A percentile compares a stretch with the other conserved stretches of the same genome.
These are phyloP conservation scores for Picathartes gymnocephalus DNA, from an alignment of 2,113 vertebrate species.

Conservation along the genomic window DNA sequence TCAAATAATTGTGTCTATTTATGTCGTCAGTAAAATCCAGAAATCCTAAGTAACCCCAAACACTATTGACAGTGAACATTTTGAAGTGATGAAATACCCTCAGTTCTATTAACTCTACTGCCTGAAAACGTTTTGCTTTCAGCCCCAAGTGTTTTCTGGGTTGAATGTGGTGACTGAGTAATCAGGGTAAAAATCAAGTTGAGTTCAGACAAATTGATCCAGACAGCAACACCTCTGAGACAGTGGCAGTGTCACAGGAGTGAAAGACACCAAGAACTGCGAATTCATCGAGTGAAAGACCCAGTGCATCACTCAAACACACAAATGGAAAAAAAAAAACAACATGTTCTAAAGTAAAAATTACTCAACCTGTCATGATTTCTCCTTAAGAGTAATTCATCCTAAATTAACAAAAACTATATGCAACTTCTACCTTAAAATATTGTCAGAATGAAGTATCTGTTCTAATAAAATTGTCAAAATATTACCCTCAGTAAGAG, in stretches of 20 bases:
- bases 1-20: background rate
- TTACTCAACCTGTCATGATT: background rate
- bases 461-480: background rate
- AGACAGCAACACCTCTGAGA: background rate
- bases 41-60: background rate
- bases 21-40: background rate
- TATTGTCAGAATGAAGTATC: background rate
- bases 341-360: background rate
- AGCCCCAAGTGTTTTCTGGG: background rate
- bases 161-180: background rate
- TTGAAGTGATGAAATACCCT: background rate
- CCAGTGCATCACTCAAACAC: background rate
- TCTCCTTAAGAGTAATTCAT: background rate
- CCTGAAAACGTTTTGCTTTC: background rate
- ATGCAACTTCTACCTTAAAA: background rate
- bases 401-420: background rate
- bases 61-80: background rate
- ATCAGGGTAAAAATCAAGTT: background rate
- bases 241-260: background rate
- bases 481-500: background rate
- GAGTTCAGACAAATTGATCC: background rate
- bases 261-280: background rate
- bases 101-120: background rate
- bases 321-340: background rate
- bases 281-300: background rate